Evolutionary conservation across 1,140 invertebrate species (phyloP), one percentile per base, ranked within the genome.

Genomic region (Samia ricini): DNA sequence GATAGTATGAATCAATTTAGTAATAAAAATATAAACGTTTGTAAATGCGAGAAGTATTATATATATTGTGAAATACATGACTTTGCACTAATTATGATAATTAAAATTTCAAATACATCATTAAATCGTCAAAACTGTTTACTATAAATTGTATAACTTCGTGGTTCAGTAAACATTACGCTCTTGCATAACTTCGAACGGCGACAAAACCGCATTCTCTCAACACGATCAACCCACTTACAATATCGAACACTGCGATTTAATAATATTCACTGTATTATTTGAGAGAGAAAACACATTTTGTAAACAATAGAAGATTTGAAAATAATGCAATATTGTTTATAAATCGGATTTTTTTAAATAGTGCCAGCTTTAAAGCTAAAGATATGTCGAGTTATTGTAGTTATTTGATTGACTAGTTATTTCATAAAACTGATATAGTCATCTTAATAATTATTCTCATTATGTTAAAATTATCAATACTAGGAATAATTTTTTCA

Each of bases 201-300:
- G 21, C 52, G 24, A 55, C 22, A 55, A n/a, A 55, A 55, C 52
- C 52, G 52, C 52, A 55, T 55, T 55, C 52, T 55, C 21, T 18
- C n/a, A 23, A 55, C 52, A 55, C 52, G 52, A 23, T 23, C 52
- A 55, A 55, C 52, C 52, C 21, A 55, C 21, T 55, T 55, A 21
- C 10, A 42, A 42, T 42, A 42, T 23, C 24, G 22, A 22, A 24
- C 15, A n/a, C 22, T 24, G 52, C 22, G 52, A 55, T 55, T 55
- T 24, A 0, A 24, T 24, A 0, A 24, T 55, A 24, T 22, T 23
- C 20, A 55, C 10, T 1, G 52, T 23, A 24, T 22, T 55, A 22
- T 21, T 51, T 51, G 8, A 21, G 19, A 21, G 19, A 42, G 33
- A 42, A 42, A 42, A 1, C 1, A 15, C 4, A 15, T 10, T 15